phyloP scores from a whole-genome alignment of 1,140 invertebrate genomes.

The Tetramorium alpestre region DNA sequence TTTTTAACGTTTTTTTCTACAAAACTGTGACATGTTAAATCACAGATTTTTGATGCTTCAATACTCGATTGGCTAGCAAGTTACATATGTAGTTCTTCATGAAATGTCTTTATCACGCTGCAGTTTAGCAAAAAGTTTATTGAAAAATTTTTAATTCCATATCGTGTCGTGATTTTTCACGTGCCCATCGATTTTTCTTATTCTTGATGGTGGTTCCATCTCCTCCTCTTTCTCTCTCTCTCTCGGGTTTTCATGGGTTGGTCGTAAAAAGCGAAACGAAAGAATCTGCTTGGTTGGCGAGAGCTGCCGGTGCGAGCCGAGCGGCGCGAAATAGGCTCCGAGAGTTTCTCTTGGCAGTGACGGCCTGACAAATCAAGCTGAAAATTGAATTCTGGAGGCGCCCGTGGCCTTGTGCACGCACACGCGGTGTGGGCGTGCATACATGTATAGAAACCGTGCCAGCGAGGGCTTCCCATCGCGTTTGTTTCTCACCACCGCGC shows the following conservation, averaged over 20 bases:
- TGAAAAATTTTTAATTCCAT: neutral
- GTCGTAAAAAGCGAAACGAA: conserved; percentile 77
- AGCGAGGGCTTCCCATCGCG: conserved; percentile 1
- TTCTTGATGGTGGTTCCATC: neutral
- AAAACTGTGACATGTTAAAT: neutral
- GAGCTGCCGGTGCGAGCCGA: conserved; percentile 65
- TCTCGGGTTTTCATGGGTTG: conserved; percentile 1
- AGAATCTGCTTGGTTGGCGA: conserved; percentile 80
- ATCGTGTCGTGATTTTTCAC: neutral
- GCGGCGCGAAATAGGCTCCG: conserved; percentile 80
- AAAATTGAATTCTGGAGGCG: conserved; percentile 84
- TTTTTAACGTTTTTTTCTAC: neutral
- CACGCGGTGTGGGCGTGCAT: conserved; percentile 42
- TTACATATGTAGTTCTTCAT: neutral
- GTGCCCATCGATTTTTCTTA: conserved; percentile 49
- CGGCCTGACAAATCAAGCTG: conserved; percentile 85
- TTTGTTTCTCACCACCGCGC: conserved; percentile 28
- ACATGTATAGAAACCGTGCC: conserved; percentile 33
- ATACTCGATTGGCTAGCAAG: neutral
- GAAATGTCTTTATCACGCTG: neutral
- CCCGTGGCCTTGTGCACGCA: conserved; percentile 63
- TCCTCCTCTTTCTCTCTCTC: neutral
- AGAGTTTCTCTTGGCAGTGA: conserved; percentile 75
- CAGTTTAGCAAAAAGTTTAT: neutral
- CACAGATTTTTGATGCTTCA: neutral